Percentiles rank a stretch among this genome's conserved stretches.
Conservation (phyloP, 2,888 invertebrate genomes). For the Zeuzera pyrina region DNA sequence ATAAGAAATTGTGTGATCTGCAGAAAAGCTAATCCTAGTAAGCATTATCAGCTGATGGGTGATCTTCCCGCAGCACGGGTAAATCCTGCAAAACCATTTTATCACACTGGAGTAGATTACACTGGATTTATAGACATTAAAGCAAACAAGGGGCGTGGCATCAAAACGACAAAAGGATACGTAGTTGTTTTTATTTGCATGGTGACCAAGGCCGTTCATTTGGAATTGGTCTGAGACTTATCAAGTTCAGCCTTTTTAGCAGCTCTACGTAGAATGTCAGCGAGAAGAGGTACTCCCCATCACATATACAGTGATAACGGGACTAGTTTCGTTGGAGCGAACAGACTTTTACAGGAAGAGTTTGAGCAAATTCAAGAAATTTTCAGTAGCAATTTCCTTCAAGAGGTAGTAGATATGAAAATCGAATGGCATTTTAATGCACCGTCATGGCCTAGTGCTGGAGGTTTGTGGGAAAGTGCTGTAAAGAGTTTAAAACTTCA, state of each 20-base stretch:
- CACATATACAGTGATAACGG: too few relatives aligned
- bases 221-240: conserved; percentile 8
- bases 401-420: conserved; percentile 5
- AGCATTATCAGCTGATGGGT: conserved; percentile 14
- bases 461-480: conserved; percentile 2
- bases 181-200: too few relatives aligned
- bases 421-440: conserved; percentile 8
- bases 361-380: conserved; percentile 1
- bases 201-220: too few relatives aligned
- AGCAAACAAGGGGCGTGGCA: conserved; percentile 12
- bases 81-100: conserved; percentile 11
- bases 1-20: conserved; percentile 10
- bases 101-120: conserved; percentile 13
- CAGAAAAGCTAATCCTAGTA: conserved; percentile 8
- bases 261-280: conserved; percentile 6
- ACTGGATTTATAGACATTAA: conserved; percentile 11
- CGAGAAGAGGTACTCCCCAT: too few relatives aligned
- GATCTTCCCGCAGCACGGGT: conserved; percentile 12
- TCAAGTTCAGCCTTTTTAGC: conserved; percentile 7
- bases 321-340: too few relatives aligned
- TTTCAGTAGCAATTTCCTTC: conserved; percentile 3
- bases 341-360: conserved; percentile 10
- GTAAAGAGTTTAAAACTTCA: conserved; percentile 7
- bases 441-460: conserved; percentile 5
- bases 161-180: conserved; percentile 7